These are phyloP conservation scores for Pristiophorus japonicus DNA, from an alignment of 2,113 vertebrate genomes.

Conservation along the genomic window DNA sequence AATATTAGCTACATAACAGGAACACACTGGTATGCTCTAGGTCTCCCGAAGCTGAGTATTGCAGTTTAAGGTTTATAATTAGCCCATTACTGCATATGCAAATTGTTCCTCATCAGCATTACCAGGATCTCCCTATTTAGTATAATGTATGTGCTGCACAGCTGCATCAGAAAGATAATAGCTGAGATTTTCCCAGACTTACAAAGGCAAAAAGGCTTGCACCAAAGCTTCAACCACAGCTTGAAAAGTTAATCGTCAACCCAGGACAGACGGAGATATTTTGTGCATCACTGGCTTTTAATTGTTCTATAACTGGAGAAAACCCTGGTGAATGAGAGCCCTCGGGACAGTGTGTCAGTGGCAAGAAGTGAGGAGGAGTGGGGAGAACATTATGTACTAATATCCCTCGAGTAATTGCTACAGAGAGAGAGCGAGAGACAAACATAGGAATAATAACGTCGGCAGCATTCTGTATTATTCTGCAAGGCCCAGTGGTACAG, in stretches of 20 bases:
- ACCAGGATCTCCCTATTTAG: background rate
- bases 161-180: background rate
- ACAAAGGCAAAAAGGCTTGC: background rate
- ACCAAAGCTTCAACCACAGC: background rate
- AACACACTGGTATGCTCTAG: background rate
- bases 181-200: background rate
- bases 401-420: constrained; percentile 6
- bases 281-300: background rate
- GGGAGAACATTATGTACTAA: background rate
- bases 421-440: background rate
- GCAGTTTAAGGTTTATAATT: constrained; percentile 1
- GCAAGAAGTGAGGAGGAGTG: background rate
- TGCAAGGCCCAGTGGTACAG: background rate
- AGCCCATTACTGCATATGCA: background rate
- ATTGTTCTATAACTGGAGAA: background rate
- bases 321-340: background rate
- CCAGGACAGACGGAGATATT: background rate
- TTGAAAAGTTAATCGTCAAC: too few relatives aligned
- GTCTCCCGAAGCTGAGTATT: background rate
- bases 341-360: background rate
- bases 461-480: background rate
- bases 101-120: background rate
- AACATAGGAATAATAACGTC: background rate
- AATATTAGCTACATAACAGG: background rate
- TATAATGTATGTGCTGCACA: background rate